Base-by-base conservation (phyloP, 2,113 vertebrate genomes). In the Equus quagga region DNA sequence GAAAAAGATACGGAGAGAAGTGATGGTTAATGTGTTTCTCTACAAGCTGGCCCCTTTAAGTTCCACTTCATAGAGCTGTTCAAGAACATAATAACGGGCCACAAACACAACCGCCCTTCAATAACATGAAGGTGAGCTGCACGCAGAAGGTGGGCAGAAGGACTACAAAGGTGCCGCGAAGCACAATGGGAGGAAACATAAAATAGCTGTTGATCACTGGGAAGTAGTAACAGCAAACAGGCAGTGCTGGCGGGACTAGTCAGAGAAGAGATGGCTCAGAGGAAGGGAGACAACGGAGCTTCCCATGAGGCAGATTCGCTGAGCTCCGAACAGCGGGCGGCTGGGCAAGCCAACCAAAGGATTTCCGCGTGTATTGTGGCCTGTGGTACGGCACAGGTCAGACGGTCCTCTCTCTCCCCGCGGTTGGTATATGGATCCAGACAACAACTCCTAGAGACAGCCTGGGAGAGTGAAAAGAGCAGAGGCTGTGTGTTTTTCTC, bases 131-230 rank as follows among this genome's bases (percentile, higher is more conserved):
- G 97, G 97, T 85, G 79, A 98, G 83, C 96, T 2, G 82, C 65
- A 12, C 84, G 44, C 19, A 96, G 96, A 94, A 96, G 94, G 96
- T 93, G 91, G 94, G 87, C 96, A 58, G 90, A 84, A 92, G 92
- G 75, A 91, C 97, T 97, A 96, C 96, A 97, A 97, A 97, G 89
- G 94, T 36, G 75, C 82, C 31, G 86, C 24, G 93, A 78, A 69
- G 86, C 95, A 98, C 97, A 96, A 94, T 97, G 95, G 78, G 73
- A 94, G 89, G 46, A 96, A 94, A 97, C 94, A 97, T 97, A 87
- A 97, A 98, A 97, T 67, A 97, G 96, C 97, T 98, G 97, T 97
- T 97, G 97, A 96, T 98, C 96, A 94, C 97, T 93, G 92, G 85
- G 97, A 97, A 92, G 97, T 69, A 93, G 93, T 76, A 75, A 80